phyloP scores from a whole-genome alignment of 2,888 invertebrate species.

The Chrysolina americana region DNA sequence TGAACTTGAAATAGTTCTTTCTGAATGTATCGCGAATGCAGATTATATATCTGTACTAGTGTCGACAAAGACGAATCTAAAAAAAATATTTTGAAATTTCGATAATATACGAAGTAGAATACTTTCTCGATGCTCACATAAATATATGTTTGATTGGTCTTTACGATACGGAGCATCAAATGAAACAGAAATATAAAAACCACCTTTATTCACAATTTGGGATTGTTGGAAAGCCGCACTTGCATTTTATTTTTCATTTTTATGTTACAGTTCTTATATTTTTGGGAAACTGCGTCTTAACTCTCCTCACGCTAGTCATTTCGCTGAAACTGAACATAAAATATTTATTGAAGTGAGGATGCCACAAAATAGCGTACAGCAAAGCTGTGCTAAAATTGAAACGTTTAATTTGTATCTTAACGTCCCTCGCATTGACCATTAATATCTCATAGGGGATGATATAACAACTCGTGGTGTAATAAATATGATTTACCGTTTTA shows the following conservation, averaged over 20 bases:
- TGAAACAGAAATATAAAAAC: slow-evolving; percentile 7
- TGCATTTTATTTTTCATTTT: slow-evolving; percentile 14
- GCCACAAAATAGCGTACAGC: slow-evolving; percentile 57
- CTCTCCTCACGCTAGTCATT: slow-evolving; percentile 10
- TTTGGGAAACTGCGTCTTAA: slow-evolving; percentile 16
- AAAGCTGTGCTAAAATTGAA: slow-evolving; percentile 58
- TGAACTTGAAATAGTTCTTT: too few relatives aligned
- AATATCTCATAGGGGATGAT: slow-evolving; percentile 39
- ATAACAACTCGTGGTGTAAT: slow-evolving; percentile 31
- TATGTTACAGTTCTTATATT: slow-evolving; percentile 18
- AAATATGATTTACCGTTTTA: slow-evolving; percentile 42
- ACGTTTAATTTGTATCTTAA: slow-evolving; percentile 62
- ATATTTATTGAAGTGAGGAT: slow-evolving; percentile 49
- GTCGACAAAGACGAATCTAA: too few relatives aligned
- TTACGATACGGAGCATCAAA: background rate
- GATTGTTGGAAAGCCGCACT: background rate
- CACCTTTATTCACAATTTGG: background rate
- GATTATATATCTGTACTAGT: too few relatives aligned
- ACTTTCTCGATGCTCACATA: background rate
- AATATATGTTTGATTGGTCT: background rate
- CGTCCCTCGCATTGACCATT: slow-evolving; percentile 48
- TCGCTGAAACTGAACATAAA: slow-evolving; percentile 18
- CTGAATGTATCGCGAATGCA: too few relatives aligned
- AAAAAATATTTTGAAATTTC: too few relatives aligned
- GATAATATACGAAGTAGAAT: too few relatives aligned